phyloP scores from a whole-genome alignment of 2,113 vertebrate species.

The Romanogobio albipinnatus region DNA sequence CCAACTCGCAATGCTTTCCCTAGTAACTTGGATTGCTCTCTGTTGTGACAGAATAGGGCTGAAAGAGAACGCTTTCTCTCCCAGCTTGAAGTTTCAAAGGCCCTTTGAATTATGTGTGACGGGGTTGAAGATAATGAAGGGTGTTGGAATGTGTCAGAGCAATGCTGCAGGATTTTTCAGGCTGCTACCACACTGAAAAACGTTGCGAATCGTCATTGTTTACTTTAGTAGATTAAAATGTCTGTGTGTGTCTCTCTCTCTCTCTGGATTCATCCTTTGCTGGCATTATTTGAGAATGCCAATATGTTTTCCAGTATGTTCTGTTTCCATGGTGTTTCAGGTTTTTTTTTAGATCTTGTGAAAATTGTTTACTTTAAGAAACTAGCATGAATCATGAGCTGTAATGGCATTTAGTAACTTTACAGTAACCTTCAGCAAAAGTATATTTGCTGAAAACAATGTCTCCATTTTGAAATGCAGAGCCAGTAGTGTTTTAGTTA shows the following conservation, averaged over 20 bases:
- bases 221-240: slow-evolving; percentile 47
- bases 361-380: background rate
- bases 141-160: slow-evolving; percentile 51
- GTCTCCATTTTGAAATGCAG: no score
- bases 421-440: background rate
- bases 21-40: slow-evolving; percentile 51
- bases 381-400: background rate
- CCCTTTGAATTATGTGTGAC: slow-evolving; percentile 61
- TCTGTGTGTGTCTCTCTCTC: slow-evolving; percentile 14
- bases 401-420: background rate
- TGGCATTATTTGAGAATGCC: slow-evolving; percentile 2
- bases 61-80: slow-evolving; percentile 53
- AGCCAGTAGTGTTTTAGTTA: no score
- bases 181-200: slow-evolving; percentile 43
- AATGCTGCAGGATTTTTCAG: slow-evolving; percentile 47
- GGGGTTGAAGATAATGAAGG: slow-evolving; percentile 59
- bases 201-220: slow-evolving; percentile 52
- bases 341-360: background rate
- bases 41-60: slow-evolving; percentile 64
- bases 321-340: background rate
- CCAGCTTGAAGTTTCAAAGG: slow-evolving; percentile 58
- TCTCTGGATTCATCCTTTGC: slow-evolving; percentile 14
- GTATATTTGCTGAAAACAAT: no score
- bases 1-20: slow-evolving; percentile 39
- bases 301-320: background rate